Base-by-base conservation (phyloP, 2,888 invertebrate genomes). In the Agrilus mali region DNA sequence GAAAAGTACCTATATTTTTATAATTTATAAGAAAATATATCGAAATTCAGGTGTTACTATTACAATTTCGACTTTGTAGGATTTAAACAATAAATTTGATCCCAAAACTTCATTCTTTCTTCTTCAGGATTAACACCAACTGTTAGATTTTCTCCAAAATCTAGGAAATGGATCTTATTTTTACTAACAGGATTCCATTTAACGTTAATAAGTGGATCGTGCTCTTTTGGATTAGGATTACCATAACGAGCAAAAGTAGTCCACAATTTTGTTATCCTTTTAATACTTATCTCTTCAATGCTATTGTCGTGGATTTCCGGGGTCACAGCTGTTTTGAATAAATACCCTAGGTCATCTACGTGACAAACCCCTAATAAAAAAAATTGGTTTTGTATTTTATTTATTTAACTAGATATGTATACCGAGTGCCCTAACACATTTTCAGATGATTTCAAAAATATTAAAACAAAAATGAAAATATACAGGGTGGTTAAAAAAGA, bases 281-380 rank as follows among this genome's bases (percentile, higher is more conserved):
- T 42, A 10, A 56, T 40, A 7, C 51, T 44, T 20, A 46, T 49
- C 12, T 53, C 50, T 50, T 56, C 56, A 5, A 50, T 12, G 37
- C 54, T 50, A 7, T 45, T 43, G 8, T 49, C 42, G 1, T 47
- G 46, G 12, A 55, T 47, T 33, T 38, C 31, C 5, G 55, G 53
- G 1, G 52, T 50, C 7, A 45, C 17, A 7, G 41, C 33, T 36
- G 44, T 50, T 43, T 54, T 54, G 45, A 60, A 60, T 12, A 60
- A 41, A 39, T 60, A 59, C 6, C 56, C 55, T 13, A 60, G 40
- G 6, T 60, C 59, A 47, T 60, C 60, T 20, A 49, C 55, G 45
- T 60, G 59, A 33, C 50, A 50, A 5, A 50, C 55, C 27, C 58
- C 59, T 57, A 45, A 39, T 50, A 47, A 34, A 36, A 39, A 51